Evolutionary conservation across 2,113 vertebrate genomes (phyloP).

Genomic region (Ochotona princeps): DNA sequence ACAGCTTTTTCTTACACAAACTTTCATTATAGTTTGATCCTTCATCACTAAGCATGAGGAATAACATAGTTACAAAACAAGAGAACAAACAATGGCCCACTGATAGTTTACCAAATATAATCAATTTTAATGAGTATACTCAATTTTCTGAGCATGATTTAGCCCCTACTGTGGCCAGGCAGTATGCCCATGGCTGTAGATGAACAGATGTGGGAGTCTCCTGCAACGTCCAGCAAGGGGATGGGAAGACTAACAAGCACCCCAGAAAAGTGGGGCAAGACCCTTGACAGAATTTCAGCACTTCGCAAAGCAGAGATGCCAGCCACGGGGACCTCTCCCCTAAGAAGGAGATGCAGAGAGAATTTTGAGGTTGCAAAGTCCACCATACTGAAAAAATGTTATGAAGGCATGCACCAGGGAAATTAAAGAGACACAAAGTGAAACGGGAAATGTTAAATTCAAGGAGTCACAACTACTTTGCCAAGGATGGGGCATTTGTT

Average conservation of each 20-base stretch:
- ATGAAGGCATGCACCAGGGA: not conserved
- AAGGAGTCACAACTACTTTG: not conserved
- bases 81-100: not conserved
- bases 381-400: not conserved
- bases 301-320: slow-evolving; percentile 29
- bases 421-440: not conserved
- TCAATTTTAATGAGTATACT: not conserved
- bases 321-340: not conserved
- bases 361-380: not conserved
- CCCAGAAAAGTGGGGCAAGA: not conserved
- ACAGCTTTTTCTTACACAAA: not conserved
- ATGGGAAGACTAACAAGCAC: not conserved
- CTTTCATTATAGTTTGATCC: not conserved
- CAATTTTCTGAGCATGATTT: not conserved
- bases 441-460: not conserved
- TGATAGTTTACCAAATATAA: not conserved
- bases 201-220: not conserved
- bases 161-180: not conserved
- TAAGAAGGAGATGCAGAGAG: not conserved
- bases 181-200: not conserved
- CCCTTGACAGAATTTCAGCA: not conserved
- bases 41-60: not conserved
- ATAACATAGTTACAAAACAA: not conserved
- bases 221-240: not conserved
- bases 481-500: accelerated